Base-by-base conservation (phyloP, 2,113 vertebrate genomes). In the Tringa solitaria region DNA sequence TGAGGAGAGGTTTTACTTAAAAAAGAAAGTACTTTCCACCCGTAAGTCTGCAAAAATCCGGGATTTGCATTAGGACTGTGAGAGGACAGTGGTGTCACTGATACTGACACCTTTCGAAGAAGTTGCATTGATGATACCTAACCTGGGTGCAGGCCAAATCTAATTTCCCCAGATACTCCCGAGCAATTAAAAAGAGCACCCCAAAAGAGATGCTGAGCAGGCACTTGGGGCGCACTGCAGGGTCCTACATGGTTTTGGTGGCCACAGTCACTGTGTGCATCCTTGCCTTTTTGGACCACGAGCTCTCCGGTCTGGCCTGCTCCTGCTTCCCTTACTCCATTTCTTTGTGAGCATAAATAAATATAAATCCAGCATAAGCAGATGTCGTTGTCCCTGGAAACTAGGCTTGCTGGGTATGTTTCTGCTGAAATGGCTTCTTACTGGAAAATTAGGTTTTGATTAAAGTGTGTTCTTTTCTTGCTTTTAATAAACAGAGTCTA, bases 381-480 rank as follows among this genome's bases (percentile, higher is more conserved):
- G 81, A 87, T 87, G 74, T 76, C 2, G 14, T 56, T 79, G 87
- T 93, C 78, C 70, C 82, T 96, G 82, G 87, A 95, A 96, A 96
- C 87, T 21, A 82, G 32, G 61, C 48, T 79, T 65, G 84, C 61
- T 87, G 87, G 37, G 30, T 86, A 75, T 45, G 45, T 83, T 91
- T 91, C 93, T 96, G 77, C 82, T 94, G 93, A 94, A 95, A 94
- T 0, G 3, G 82, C 81, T 95, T 91, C 78, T 54, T 73, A 57
- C 14, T 73, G 75, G 82, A 96, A 96, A 96, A 96, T 93, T 70
- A 77, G 78, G 67, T 95, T 96, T 94, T 95, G 94, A 97, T 96
- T 93, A 70, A 96, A 96, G 32, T 18, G 23, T 67, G 51, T 84
- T 84, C 72, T 95, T 70, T 70, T 74, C 91, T 95, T 43, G 37